Evolutionary conservation across 53 echinoderm and acorn worm species (phyloP), one percentile per base, ranked within the genome.

Genomic region (Arbacia lixula): DNA sequence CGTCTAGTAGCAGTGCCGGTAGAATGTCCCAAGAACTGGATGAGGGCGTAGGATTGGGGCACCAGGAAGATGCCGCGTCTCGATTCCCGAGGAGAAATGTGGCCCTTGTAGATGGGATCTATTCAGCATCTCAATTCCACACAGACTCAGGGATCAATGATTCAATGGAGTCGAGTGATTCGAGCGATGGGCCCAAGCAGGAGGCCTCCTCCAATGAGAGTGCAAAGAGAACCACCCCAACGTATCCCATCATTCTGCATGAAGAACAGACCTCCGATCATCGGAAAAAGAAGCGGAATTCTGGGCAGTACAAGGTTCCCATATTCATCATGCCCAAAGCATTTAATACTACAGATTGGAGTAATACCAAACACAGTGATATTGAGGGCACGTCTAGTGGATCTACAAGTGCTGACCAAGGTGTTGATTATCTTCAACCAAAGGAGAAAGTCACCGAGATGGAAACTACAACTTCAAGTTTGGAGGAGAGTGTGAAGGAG

Each of bases 301-400:
- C 98, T 1, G 90, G 85, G 42, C 88, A 88, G 33, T 95, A 95
- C 56, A 97, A 92, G 87, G 98, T 97, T 27, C 93, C 98, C 4
- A 97, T 97, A 55, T 97, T 88, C 56, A 94, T 97, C 16, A 83
- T 84, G 57, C 91, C 86, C 24, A 90, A 89, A 38, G 87, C 75
- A 36, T 93, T 91, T 73, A 89, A 93, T 17, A 91, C 86, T 64
- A 24, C 91, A 37, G 88, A 4, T 2, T 52, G 53, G 16, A 34
- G 14, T 77, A 19, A 16, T 32, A 20, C n/a, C 14, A 81, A 81
- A 63, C 29, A 46, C 4, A 29, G 26, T 4, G 82, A 6, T 63
- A 36, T 4, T 61, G 43, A 63, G 1, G 11, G 62, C 8, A 27
- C 40, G 2, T 20, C 49, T 63, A 36, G n/a, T 1, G 31, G 8